phyloP scores from a whole-genome alignment of 2,113 vertebrate species.

The Anarhynchus alexandrinus region DNA sequence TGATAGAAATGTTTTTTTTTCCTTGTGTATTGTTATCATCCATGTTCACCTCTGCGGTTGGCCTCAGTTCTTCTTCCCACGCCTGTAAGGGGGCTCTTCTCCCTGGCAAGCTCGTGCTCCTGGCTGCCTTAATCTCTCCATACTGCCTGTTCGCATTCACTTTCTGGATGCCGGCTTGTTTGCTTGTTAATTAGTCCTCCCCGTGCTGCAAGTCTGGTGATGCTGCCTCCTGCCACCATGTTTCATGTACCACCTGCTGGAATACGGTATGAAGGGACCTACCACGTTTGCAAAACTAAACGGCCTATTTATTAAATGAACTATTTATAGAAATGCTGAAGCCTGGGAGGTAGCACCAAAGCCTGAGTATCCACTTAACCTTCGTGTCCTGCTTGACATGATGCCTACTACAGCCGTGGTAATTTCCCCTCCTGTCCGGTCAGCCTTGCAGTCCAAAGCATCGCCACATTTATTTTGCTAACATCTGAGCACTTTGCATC shows the following conservation, averaged over 20 bases:
- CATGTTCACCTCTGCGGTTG: neutral
- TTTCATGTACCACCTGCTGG: neutral
- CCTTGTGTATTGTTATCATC: accelerated
- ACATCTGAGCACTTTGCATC: neutral
- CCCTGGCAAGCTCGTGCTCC: neutral
- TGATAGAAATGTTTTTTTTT: neutral
- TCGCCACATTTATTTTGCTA: neutral
- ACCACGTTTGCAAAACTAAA: neutral
- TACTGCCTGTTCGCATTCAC: neutral
- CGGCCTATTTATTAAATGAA: neutral
- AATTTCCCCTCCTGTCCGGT: neutral
- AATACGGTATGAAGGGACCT: neutral
- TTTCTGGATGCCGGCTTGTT: neutral
- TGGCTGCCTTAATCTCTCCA: conserved; percentile 13
- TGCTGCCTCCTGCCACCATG: neutral
- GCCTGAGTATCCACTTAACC: neutral
- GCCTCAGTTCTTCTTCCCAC: neutral
- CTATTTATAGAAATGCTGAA: neutral
- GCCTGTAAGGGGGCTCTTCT: neutral
- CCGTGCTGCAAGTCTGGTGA: neutral
- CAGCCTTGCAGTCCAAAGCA: neutral
- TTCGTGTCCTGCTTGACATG: neutral
- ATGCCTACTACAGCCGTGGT: accelerated
- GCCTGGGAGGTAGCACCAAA: neutral
- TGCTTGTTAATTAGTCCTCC: neutral